Base-by-base conservation (phyloP, 1,140 invertebrate species). In the Drosophila chauvacae region DNA sequence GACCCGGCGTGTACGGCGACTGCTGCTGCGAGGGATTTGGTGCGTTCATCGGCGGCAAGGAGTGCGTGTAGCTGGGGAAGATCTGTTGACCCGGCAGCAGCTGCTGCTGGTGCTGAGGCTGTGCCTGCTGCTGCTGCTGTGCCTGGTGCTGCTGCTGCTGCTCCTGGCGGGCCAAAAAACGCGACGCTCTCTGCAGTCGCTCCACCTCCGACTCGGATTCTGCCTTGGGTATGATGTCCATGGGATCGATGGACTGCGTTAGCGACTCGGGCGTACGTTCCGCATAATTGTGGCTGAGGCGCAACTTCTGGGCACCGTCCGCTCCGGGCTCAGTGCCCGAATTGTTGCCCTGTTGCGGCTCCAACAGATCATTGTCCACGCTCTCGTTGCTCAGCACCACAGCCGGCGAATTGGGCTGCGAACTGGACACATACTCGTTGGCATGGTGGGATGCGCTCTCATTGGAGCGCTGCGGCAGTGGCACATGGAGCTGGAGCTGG, bases 211-310 rank as follows among this genome's bases (percentile, higher is more conserved):
- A 77, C 42, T 90, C 90, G 4, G 85, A 59, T 56, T 91, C 90
- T n/a, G 83, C 55, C 64, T 92, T 92, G 11, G 91, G 83, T 82
- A 90, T 90, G 18, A 90, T 84, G 53, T 87, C 90, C 81, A 90
- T 91, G n/a, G 90, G 83, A 66, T 85, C 87, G 26, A 91, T 91
- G 16, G 83, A 82, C 58, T 88, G 86, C 16, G 87, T 91, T 18
- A 91, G 48, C 41, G 91, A 88, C 59, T 85, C 84, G 2, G 81
- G 78, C 26, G 83, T 83, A 13, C 80, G 83, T 37, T 90, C 87
- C 14, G 84, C 48, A 65, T 83, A 86, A 4, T 35, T 70, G 30
- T 88, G 86, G 26, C 61, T 74, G 2, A 85, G 47, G 6, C 90
- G 74, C 51, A 86, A 20, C 18, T 91, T 91, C 16, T 90, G 78